Evolutionary conservation across 2,888 invertebrate species (phyloP).

Genomic region (Anorthoa munda): DNA sequence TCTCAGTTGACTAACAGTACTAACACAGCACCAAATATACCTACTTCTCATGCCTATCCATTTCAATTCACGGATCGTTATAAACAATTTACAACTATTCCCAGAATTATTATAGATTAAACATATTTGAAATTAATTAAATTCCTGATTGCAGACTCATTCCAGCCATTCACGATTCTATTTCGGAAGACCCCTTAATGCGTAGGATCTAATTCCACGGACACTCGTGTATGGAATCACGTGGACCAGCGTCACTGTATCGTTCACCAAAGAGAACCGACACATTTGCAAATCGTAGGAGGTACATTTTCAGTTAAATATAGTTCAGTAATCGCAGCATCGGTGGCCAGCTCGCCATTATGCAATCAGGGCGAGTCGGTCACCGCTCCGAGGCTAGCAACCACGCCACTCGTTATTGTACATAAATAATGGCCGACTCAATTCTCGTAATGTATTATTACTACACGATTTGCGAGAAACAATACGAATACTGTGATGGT

Average conservation of each 20-base stretch:
- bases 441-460: constrained; percentile 67
- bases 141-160: constrained; percentile 25
- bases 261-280: constrained; percentile 44
- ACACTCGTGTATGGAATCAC: constrained; percentile 36
- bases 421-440: constrained; percentile 74
- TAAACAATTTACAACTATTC: constrained; percentile 12
- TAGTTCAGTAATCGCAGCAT: constrained; percentile 67
- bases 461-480: constrained; percentile 63
- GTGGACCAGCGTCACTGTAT: constrained; percentile 42
- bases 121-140: constrained; percentile 10
- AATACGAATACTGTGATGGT: constrained; percentile 41
- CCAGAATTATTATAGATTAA: constrained; percentile 8
- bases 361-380: constrained; percentile 80
- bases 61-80: not conserved
- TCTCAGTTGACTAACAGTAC: not conserved
- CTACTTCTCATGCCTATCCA: constrained; percentile 10
- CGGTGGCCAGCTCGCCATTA: constrained; percentile 73
- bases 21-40: constrained; percentile 23
- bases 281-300: constrained; percentile 52
- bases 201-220: constrained; percentile 39
- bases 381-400: constrained; percentile 75
- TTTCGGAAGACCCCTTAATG: constrained; percentile 24
- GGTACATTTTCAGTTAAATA: constrained; percentile 75
- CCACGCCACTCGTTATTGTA: constrained; percentile 72
- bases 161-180: constrained; percentile 14